Base-by-base conservation (phyloP, 2,113 vertebrate genomes). In the Brachyhypopomus gauderio region DNA sequence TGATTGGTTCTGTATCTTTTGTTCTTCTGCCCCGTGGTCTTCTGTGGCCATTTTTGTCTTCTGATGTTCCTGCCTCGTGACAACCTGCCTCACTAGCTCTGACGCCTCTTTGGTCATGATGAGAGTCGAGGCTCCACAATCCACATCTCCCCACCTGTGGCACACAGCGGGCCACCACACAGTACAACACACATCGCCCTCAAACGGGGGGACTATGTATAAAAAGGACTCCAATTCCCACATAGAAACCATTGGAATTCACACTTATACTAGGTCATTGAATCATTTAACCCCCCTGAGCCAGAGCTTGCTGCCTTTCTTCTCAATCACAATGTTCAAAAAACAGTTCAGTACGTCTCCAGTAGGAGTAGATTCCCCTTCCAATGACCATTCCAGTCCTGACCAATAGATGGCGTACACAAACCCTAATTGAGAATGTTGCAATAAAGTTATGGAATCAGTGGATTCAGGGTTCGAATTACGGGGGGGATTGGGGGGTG, bases 341-440 rank as follows among this genome's bases (percentile, higher is more conserved):
- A n/a, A 19, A 22, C 4, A 71, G 34, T 70, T 75, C 1, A 3
- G 34, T 25, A 63, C 7, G 3, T 64, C 16, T 52, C 4, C 8
- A 60, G n/a, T 34, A 0, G 12, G 9, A 11, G 45, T 52, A 52
- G 1, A 52, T 14, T 52, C 19, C 4, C n/a, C n/a, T 25, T 79
- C 41, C 4, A 64, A 6, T 27, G 4, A 34, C n/a, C 11, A 73
- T 80, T 80, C 38, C 22, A 67, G 38, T 22, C 36, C n/a, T 67
- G 72, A 19, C 78, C 83, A 84, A 66, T 77, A 84, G 83, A 84
- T 81, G 78, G 78, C 60, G 45, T 64, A 60, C 52, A 77, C 19
- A n/a, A 71, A 72, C 73, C 25, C 70, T 64, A 64, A 80, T 72
- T 38, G 72, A 80, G 16, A 23, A 27, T 27, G 60, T 17, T 30